Conservation (phyloP, 2,888 invertebrate genomes). For the Autographa pulchrina region DNA sequence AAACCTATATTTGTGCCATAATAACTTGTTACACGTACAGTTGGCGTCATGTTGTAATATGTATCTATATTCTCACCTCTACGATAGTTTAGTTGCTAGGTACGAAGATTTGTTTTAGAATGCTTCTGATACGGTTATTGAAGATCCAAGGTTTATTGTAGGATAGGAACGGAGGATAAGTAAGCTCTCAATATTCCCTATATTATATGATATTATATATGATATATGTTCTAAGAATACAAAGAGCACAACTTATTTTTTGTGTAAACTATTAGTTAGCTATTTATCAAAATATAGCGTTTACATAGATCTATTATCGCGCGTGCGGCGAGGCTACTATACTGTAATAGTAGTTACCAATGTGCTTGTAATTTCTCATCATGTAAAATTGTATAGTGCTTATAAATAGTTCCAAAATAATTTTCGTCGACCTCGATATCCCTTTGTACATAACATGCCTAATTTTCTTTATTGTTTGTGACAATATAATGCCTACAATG, state of each 20-base stretch:
- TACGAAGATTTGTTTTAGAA: constrained; percentile 56
- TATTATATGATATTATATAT: constrained; percentile 39
- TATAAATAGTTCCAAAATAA: constrained; percentile 77
- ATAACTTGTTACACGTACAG: constrained; percentile 42
- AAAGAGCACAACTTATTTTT: constrained; percentile 70
- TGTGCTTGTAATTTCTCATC: constrained; percentile 77
- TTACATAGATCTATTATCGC: constrained; percentile 53
- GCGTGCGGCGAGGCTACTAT: constrained; percentile 50
- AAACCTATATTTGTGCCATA: constrained; percentile 58
- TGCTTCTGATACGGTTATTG: constrained; percentile 41
- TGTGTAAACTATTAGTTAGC: constrained; percentile 71
- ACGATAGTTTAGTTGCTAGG: constrained; percentile 56
- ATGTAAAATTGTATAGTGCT: constrained; percentile 87
- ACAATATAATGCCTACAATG: constrained; percentile 87
- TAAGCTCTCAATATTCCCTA: constrained; percentile 50
- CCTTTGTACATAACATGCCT: constrained; percentile 84
- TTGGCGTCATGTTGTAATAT: constrained; percentile 38
- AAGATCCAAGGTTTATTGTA: constrained; percentile 44
- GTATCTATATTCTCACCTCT: constrained; percentile 35
- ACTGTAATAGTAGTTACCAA: constrained; percentile 66
- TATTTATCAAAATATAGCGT: constrained; percentile 65
- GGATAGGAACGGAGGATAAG: constrained; percentile 41
- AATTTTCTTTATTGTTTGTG: constrained; percentile 80
- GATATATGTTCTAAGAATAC: constrained; percentile 53
- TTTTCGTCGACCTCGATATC: constrained; percentile 70